Evolutionary conservation across 1,140 invertebrate genomes (phyloP).

Genomic region (Cryptotermes secundus): DNA sequence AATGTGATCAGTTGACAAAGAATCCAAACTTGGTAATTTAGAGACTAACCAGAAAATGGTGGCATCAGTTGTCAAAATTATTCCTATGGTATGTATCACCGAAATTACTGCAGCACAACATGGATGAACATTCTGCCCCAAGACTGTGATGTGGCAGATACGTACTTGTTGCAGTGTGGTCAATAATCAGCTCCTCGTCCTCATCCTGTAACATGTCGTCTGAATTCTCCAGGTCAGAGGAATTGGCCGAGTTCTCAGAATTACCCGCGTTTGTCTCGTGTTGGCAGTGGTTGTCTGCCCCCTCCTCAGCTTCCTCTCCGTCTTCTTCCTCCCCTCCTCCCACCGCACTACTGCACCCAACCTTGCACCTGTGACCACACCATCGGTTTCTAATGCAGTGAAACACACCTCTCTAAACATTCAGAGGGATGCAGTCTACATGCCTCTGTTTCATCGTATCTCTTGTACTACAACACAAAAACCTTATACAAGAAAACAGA

Average conservation of each 20-base stretch:
- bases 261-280: conserved; percentile 15
- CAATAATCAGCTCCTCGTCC: conserved; percentile 44
- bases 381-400: too few species aligned
- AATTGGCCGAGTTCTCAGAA: not conserved
- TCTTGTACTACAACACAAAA: too few species aligned
- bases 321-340: not conserved
- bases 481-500: too few species aligned
- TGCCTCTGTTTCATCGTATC: too few species aligned
- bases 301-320: conserved; percentile 32
- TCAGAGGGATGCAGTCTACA: too few species aligned
- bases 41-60: too few species aligned
- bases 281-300: conserved; percentile 27
- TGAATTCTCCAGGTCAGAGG: conserved; percentile 12
- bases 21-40: too few species aligned
- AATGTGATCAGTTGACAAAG: too few species aligned
- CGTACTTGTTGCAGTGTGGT: conserved; percentile 22
- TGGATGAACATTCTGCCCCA: not conserved
- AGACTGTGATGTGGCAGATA: not conserved
- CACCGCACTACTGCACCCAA: not conserved
- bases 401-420: too few species aligned
- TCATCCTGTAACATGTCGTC: conserved; percentile 43
- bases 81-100: too few species aligned
- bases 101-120: too few species aligned
- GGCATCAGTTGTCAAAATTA: too few species aligned
- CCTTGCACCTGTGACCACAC: not conserved